Base-by-base conservation (phyloP, 2,797 vertebrate species). In the Channa striata region DNA sequence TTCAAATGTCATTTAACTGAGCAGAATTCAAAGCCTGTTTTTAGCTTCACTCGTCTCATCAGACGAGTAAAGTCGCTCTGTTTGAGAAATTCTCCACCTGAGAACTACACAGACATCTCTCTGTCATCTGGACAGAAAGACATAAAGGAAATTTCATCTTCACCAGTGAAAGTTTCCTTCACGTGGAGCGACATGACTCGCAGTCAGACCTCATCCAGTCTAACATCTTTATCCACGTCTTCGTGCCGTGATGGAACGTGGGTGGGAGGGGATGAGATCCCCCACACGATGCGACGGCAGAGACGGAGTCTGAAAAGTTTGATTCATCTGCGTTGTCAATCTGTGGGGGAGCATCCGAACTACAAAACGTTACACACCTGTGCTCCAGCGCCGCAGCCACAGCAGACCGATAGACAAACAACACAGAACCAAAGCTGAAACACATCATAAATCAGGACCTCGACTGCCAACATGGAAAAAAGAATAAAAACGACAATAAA, bases 1-100 rank as follows among this genome's bases (percentile, higher is more conserved):
- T 81, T 80, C 20, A 78, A 87, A 85, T 81, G 79, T 74, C 74
- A 58, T 82, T 77, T 81, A 72, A 75, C 49, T 51, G 43, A 81
- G 58, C 12, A 40, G 66, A 2, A 8, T 79, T 79, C 72, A 76
- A 66, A 84, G 75, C n/a, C 59, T 79, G 67, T 70, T 83, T 85
- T 85, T 37, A 75, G 50, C 54, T 21, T 52, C 83, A 80, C 86
- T 80, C 68, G 70, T 60, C 63, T 78, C 72, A 74, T 80, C 80
- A 79, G 65, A 61, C 49, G 23, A 46, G 47, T 48, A 49, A 21
- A 58, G 65, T n/a, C n/a, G n/a, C 77, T 72, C 37, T 67, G 63
- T 81, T 80, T 58, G 68, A 80, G 64, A 80, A 70, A 82, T 78
- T 76, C 74, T 80, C 80, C 53, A 83, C 59, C 76, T 60, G 71